Conservation (phyloP, 2,888 invertebrate genomes). For the Frankliniella intonsa region DNA sequence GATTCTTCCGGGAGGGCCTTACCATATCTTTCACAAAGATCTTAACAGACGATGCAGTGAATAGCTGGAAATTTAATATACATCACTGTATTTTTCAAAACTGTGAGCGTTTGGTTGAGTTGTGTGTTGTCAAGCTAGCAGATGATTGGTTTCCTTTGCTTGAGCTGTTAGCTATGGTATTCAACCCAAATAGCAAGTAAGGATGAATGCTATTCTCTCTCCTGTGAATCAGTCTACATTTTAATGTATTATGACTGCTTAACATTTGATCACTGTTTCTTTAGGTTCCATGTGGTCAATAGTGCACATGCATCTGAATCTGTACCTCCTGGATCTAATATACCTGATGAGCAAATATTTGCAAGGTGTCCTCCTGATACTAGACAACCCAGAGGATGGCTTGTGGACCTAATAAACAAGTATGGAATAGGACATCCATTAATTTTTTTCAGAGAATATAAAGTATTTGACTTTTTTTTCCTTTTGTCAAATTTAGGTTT, state of each 20-base stretch:
- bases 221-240: neutral
- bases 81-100: conserved; percentile 92
- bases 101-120: conserved; percentile 84
- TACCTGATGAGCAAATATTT: conserved; percentile 65
- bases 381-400: conserved; percentile 87
- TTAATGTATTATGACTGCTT: neutral
- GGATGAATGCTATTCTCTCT: conserved; percentile 40
- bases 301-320: conserved; percentile 70
- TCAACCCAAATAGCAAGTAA: conserved; percentile 93
- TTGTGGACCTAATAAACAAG: conserved; percentile 91
- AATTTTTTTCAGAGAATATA: conserved; percentile 30
- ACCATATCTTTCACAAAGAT: conserved; percentile 94
- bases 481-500: conserved; percentile 55
- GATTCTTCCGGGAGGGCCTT: conserved; percentile 91
- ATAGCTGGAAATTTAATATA: conserved; percentile 96
- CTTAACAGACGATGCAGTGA: conserved; percentile 94
- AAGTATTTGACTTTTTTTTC: neutral
- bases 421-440: conserved; percentile 42
- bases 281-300: conserved; percentile 82
- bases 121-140: conserved; percentile 85
- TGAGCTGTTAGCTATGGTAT: conserved; percentile 85
- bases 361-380: conserved; percentile 74
- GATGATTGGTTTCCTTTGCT: conserved; percentile 89
- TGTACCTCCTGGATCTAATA: conserved; percentile 56
- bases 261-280: neutral